Conservation (phyloP, 2,797 vertebrate species). For the Channa striata region DNA sequence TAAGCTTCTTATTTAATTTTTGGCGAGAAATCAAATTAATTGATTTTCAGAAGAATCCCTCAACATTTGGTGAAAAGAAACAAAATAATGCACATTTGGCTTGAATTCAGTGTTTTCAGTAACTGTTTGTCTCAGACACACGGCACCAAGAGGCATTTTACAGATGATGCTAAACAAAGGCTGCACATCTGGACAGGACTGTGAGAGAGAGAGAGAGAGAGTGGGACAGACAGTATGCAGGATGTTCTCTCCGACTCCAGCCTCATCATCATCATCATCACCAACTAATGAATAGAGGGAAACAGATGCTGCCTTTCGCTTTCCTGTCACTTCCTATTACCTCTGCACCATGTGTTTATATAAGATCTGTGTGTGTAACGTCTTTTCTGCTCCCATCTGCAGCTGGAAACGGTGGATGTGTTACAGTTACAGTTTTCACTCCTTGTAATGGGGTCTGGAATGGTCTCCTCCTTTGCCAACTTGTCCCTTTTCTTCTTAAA, state of each 20-base stretch:
- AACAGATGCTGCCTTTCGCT: constrained; percentile 79
- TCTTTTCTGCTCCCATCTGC: constrained; percentile 24
- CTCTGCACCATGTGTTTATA: constrained; percentile 12
- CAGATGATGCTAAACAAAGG: constrained; percentile 15
- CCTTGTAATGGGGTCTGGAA: too few species aligned
- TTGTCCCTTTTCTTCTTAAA: neutral
- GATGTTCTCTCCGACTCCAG: constrained; percentile 59
- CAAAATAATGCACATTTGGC: neutral
- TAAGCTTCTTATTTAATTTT: neutral
- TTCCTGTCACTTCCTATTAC: constrained; percentile 75
- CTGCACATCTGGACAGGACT: constrained; percentile 38
- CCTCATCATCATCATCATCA: constrained; percentile 44
- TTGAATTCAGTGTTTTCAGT: neutral
- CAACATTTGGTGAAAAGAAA: neutral
- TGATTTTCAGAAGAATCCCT: too few species aligned
- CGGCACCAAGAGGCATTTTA: neutral
- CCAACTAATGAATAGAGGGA: constrained; percentile 78
- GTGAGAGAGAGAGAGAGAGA: neutral
- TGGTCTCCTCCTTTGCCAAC: neutral
- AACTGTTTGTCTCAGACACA: constrained; percentile 1
- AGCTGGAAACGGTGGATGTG: constrained; percentile 2
- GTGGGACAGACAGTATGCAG: constrained; percentile 20
- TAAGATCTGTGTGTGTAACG: neutral
- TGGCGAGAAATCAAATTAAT: neutral
- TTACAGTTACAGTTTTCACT: constrained; percentile 14